Evolutionary conservation across 2,797 vertebrate genomes (phyloP), one percentile per base, ranked within the genome.

Genomic region (Squalus acanthias): DNA sequence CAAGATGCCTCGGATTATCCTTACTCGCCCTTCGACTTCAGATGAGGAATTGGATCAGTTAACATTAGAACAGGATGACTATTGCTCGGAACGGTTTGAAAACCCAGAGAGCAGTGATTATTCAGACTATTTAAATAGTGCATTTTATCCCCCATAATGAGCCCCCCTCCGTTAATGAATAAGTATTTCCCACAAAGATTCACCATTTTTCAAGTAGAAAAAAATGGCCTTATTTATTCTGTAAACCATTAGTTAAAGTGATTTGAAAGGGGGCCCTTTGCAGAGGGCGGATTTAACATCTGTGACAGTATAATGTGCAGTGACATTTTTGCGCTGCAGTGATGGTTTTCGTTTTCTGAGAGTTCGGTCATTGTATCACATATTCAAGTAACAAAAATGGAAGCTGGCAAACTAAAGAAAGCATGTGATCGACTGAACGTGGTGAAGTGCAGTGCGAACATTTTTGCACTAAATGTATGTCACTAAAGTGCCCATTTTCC

Each of bases 1-100:
- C 96, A 97, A 99, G 98, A 98, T 99, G 97, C 98, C 98, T 70
- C 97, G 97, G 96, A 98, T 99, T 97, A 98, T 99, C 97, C 98
- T 99, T 97, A 99, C 98, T 2, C 98, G 98, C 96, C 98, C 99
- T 85, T 99, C 98, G 13, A 98, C 98, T 97, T 99, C 98, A 0
- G 98, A 98, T 96, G 98, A 99, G 96, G 98, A 99, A 20, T 97
- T 97, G 0, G 98, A 99, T 96, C 97, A 98, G 96, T 96, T 98
- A 97, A 97, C 97, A 89, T 98, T 97, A 88, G 97, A 97, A 0
- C 97, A 96, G 0, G 97, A 97, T 60, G 97, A 97, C 93, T 97
- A 97, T 79, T 97, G 96, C n/a, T 96, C 96, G 0, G 97, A 97
- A 57, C 97, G 98, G 15, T 96, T 96, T 7, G 97, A 97, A 96